Evolutionary conservation across 2,113 vertebrate species (phyloP), one percentile per base, ranked within the genome.

Genomic region (Tapirus terrestris): DNA sequence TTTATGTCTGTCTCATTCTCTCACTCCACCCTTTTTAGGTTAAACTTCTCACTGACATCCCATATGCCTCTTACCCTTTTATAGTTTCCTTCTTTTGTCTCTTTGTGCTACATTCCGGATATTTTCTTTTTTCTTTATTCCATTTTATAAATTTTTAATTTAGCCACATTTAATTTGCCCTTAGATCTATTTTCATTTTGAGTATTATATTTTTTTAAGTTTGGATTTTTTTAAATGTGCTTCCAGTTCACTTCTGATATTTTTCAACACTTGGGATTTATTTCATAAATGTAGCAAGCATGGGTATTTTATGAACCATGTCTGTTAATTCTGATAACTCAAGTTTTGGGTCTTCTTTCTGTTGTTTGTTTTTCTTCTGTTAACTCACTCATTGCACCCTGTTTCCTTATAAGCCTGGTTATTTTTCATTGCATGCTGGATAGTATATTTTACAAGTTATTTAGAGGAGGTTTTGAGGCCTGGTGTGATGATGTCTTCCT

Each of bases 291-390:
- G 12, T 85, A 89, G 11, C 20, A 89, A 73, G 31, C 29, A 48
- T 82, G 58, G 17, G 21, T 61, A 58, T 91, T 97, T 97, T 95
- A 82, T 83, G 80, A 94, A 45, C 5, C 68, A 8, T 84, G 25
- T 90, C 36, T 70, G 58, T 73, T 89, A 77, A 94, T 87, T 86
- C 39, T 10, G 67, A 68, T 20, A 76, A 75, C 33, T 95, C 45
- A 39, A 58, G 58, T 58, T 83, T 43, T 70, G 20, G 25, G 18
- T 63, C 68, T 76, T 56, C n/a, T 93, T 75, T 72, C 33, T 75
- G 1, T 61, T 89, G 20, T 63, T 67, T 81, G 1, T 51, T 27
- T 81, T 67, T 86, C 65, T 90, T 92, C 45, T 89, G 23, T 81
- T 67, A 73, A 73, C 25, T 90, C 68, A 60, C 33, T 58, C 12